phyloP scores from a whole-genome alignment of 1,140 invertebrate species.

The Diuraphis noxia region DNA sequence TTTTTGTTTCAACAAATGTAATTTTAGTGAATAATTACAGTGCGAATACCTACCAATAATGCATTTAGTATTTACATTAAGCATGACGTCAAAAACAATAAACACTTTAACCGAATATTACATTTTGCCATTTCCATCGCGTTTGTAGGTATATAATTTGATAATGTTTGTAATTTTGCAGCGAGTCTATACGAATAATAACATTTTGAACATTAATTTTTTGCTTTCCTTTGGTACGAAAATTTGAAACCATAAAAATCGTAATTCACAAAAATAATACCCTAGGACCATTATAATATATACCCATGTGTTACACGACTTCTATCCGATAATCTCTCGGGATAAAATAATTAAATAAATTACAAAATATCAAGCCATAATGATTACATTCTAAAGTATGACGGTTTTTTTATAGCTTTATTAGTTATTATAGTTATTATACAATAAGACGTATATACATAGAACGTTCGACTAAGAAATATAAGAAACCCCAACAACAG shows the following conservation, averaged over 20 bases:
- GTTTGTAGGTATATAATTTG: no score
- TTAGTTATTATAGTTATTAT: no score
- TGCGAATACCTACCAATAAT: not conserved
- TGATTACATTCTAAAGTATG: not conserved
- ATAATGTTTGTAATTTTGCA: not conserved
- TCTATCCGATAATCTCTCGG: not conserved
- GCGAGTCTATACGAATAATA: not conserved
- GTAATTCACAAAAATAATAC: not conserved
- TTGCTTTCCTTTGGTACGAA: not conserved
- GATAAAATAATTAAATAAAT: not conserved
- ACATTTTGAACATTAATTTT: not conserved
- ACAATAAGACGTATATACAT: no score
- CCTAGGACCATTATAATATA: no score
- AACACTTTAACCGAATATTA: not conserved
- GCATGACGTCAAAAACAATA: not conserved
- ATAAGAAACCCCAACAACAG: not conserved
- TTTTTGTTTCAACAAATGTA: not conserved
- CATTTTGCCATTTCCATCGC: not conserved
- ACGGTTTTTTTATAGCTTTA: no score
- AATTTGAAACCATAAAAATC: not conserved
- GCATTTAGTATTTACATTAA: not conserved
- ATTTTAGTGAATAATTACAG: not conserved
- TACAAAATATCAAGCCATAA: not conserved
- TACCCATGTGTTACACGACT: no score
- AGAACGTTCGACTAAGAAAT: not conserved